Conservation (phyloP, 1,140 invertebrate species). For the Ctenoplectra terminalis region DNA sequence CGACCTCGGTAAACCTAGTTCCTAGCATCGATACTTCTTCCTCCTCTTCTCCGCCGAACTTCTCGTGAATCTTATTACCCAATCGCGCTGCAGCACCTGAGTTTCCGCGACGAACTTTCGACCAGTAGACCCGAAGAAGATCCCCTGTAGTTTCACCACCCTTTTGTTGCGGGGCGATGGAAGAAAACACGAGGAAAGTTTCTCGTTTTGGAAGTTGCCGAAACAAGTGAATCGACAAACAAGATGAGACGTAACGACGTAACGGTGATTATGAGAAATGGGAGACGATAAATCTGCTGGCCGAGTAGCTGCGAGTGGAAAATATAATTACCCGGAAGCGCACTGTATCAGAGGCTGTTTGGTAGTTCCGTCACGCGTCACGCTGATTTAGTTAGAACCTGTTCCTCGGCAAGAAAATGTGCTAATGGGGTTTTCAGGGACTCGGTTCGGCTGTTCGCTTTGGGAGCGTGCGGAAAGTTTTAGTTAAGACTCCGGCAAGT, state of each 20-base stretch:
- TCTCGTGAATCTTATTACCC: conserved; percentile 50
- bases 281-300: neutral
- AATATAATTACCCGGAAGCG: conserved; percentile 1
- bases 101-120: conserved; percentile 35
- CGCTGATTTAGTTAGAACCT: conserved; percentile 10
- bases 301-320: neutral
- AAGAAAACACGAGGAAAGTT: neutral
- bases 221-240: neutral
- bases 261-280: neutral
- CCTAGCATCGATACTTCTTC: conserved; percentile 33
- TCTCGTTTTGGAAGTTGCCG: neutral
- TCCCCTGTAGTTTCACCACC: neutral
- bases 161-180: neutral
- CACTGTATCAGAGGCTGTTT: neutral
- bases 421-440: conserved; percentile 12
- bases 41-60: conserved; percentile 12
- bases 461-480: neutral
- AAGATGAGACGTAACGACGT: conserved; percentile 2
- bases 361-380: conserved; percentile 21
- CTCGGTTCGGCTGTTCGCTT: conserved; percentile 3
- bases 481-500: neutral
- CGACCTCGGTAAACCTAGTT: conserved; percentile 32
- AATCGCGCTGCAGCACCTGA: neutral
- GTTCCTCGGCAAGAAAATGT: neutral
- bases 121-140: neutral